Evolutionary conservation across 2,797 vertebrate genomes (phyloP), one percentile per base, ranked within the genome.

Genomic region (Pangasius djambal): DNA sequence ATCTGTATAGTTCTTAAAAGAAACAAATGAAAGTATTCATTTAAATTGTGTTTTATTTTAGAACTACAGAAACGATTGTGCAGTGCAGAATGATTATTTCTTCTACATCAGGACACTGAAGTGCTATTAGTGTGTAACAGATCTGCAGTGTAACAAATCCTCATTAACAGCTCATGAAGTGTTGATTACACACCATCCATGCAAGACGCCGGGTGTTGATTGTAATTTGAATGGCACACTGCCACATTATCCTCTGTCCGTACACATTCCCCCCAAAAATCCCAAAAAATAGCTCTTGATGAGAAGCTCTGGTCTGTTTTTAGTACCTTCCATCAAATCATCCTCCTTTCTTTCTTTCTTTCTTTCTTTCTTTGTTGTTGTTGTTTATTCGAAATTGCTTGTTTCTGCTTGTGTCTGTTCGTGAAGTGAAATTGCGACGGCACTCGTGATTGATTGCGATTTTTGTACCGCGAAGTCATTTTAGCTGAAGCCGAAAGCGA

Each of bases 141-240:
- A 88, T 88, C 72, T 88, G 87, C 86, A 74, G 86, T 37, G 61
- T 88, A 75, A 89, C 75, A 81, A 91, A 91, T 87, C 86, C 87
- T 88, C 82, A 69, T 91, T 91, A 91, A 90, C 63, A 89, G 89
- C 87, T 69, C 70, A 12, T 50, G 70, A 86, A 89, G 88, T 91
- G 86, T 85, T 91, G 86, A 92, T 91, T 91, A 88, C 69, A 87
- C 57, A 13, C 70, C 40, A 20, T 83, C 83, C 83, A 88, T 63
- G 77, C 69, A 74, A 65, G 75, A 88, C 28, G 57, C 69, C 48
- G 55, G 67, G 59, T 83, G 67, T 31, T 63, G 61, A 91, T 92
- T 91, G 87, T 75, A 74, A 87, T 87, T 90, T 89, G 72, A 90
- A 78, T 77, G 74, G 83, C 88, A 88, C n/a, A 48, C 74, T 70